Evolutionary conservation across 2,113 vertebrate genomes (phyloP).

Genomic region (Lota lota): DNA sequence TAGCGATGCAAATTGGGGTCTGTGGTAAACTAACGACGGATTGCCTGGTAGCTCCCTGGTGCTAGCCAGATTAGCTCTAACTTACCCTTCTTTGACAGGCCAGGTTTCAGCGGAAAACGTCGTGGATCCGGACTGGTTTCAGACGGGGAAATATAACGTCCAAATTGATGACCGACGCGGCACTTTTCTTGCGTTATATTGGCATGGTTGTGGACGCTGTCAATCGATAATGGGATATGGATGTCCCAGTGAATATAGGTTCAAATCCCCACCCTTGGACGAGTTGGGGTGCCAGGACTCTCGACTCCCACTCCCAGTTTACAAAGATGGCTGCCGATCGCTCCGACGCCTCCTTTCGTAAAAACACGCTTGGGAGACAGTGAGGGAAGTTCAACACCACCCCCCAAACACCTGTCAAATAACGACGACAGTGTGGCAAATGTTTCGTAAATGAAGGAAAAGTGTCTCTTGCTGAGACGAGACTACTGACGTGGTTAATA

Average conservation of each 20-base stretch:
- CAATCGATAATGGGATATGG: constrained; percentile 32
- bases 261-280: constrained; percentile 72
- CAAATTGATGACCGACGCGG: no score
- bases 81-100: constrained; percentile 74
- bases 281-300: constrained; percentile 61
- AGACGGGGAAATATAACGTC: no score
- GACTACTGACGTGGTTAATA: constrained; percentile 13
- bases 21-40: no score
- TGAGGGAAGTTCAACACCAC: constrained; percentile 56
- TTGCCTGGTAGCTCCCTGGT: not conserved
- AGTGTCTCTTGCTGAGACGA: not conserved
- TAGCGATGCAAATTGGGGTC: no score
- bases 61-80: constrained; percentile 57
- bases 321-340: constrained; percentile 78
- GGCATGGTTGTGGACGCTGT: constrained; percentile 34
- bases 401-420: constrained; percentile 29
- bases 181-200: not conserved
- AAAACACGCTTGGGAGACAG: constrained; percentile 50
- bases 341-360: constrained; percentile 67
- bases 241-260: constrained; percentile 30
- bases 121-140: constrained; percentile 52
- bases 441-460: constrained; percentile 7
- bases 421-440: not conserved
- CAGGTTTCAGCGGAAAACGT: constrained; percentile 57
- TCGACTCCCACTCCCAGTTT: constrained; percentile 69